A percentile compares a stretch with the other conserved stretches of the same genome.
These are phyloP conservation scores for Aphis craccivora DNA, from an alignment of 1,140 invertebrate genomes.

Conservation along the genomic window DNA sequence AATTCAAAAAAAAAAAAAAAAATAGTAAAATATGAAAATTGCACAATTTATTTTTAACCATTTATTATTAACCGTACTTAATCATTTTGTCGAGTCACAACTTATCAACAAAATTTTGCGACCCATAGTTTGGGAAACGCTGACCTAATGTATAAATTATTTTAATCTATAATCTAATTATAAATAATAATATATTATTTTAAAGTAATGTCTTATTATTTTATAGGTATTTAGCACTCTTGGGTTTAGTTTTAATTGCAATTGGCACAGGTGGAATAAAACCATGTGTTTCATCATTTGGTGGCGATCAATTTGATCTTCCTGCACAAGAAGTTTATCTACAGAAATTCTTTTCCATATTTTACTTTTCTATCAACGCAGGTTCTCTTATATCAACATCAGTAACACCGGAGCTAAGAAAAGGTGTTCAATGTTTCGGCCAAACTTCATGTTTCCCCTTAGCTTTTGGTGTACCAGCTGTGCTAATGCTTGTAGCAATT, in stretches of 20 bases:
- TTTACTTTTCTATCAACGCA: conserved; percentile 93
- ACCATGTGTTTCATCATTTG: conserved; percentile 95
- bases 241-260: conserved; percentile 84
- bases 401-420: conserved; percentile 85
- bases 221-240: conserved; percentile 74
- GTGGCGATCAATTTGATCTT: conserved; percentile 93
- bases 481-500: conserved; percentile 85
- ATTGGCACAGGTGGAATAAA: conserved; percentile 97
- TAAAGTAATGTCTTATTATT: conserved; percentile 46
- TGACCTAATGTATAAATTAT: neutral
- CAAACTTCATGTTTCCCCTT: conserved; percentile 84
- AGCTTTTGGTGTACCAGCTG: conserved; percentile 89
- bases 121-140: too few relatives aligned
- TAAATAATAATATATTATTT: neutral
- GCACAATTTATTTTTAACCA: too few relatives aligned
- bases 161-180: neutral
- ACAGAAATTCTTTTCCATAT: conserved; percentile 88
- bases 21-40: too few relatives aligned
- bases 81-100: too few relatives aligned
- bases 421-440: conserved; percentile 83
- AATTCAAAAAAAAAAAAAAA: too few relatives aligned
- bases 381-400: conserved; percentile 90
- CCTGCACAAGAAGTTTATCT: conserved; percentile 80
- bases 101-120: too few relatives aligned
- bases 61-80: too few relatives aligned